Evolutionary conservation across 2,888 invertebrate species (phyloP).

Genomic region (Ischnura elegans): DNA sequence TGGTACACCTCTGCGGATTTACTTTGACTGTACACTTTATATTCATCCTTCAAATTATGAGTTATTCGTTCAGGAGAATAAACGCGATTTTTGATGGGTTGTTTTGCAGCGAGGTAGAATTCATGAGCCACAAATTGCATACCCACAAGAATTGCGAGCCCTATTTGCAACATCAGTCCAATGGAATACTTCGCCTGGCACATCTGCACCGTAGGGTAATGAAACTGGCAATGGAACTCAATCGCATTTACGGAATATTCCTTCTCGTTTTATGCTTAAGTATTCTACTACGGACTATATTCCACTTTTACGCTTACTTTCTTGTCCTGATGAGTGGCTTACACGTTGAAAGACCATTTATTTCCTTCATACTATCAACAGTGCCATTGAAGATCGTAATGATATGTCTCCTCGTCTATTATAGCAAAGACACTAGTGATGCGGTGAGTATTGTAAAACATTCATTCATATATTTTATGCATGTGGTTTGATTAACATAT

Average conservation of each 20-base stretch:
- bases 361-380: neutral
- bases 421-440: neutral
- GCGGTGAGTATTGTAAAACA: neutral
- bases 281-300: neutral
- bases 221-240: neutral
- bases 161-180: neutral
- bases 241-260: neutral
- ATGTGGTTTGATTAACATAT: too few relatives aligned
- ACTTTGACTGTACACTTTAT: neutral
- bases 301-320: neutral
- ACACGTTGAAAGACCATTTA: neutral
- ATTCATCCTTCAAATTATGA: neutral
- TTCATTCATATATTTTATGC: too few relatives aligned
- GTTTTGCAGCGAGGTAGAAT: neutral
- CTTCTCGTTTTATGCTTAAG: neutral
- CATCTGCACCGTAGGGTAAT: neutral
- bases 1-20: neutral
- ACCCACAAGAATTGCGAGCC: neutral
- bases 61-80: neutral
- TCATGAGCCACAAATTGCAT: neutral
- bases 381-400: neutral
- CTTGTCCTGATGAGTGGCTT: neutral
- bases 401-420: neutral
- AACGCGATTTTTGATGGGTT: neutral
- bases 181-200: neutral